Evolutionary conservation across 2,113 vertebrate genomes (phyloP).

Genomic region (Nothocercus julius): DNA sequence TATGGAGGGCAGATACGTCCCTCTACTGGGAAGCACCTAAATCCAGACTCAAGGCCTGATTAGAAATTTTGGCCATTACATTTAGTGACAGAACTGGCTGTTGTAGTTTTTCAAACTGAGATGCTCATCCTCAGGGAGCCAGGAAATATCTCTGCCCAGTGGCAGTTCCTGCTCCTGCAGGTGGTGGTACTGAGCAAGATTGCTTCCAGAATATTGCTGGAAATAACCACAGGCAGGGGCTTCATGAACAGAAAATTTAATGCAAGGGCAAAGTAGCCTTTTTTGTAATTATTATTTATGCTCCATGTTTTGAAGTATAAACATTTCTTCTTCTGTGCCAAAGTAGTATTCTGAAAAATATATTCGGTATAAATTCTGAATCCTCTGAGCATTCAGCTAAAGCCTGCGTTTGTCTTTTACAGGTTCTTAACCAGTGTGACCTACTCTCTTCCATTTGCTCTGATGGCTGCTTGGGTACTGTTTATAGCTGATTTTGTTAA

Average conservation of each 20-base stretch:
- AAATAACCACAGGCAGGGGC: not conserved
- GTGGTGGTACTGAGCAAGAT: not conserved
- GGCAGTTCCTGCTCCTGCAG: not conserved
- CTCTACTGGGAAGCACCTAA: not conserved
- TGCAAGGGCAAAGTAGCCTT: not conserved
- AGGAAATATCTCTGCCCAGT: not conserved
- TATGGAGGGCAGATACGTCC: not conserved
- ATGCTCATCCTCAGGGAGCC: not conserved
- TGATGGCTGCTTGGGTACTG: slow-evolving; percentile 95
- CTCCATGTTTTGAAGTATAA: not conserved
- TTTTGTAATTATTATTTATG: slow-evolving; percentile 29
- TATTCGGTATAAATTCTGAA: slow-evolving; percentile 16
- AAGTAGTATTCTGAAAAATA: slow-evolving; percentile 30
- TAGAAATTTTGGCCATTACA: not conserved
- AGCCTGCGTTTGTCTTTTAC: slow-evolving; percentile 62
- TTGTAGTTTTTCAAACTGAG: not conserved
- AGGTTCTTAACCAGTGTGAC: slow-evolving; percentile 94
- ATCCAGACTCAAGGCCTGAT: not conserved
- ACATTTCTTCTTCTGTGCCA: not conserved
- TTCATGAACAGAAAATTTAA: not conserved
- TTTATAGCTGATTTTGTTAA: slow-evolving; percentile 96
- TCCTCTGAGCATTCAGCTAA: slow-evolving; percentile 25
- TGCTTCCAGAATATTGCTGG: not conserved
- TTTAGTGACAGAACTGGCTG: not conserved
- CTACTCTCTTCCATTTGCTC: slow-evolving; percentile 90